Conservation (phyloP, 1,140 invertebrate genomes). For the Vanessa atalanta region DNA sequence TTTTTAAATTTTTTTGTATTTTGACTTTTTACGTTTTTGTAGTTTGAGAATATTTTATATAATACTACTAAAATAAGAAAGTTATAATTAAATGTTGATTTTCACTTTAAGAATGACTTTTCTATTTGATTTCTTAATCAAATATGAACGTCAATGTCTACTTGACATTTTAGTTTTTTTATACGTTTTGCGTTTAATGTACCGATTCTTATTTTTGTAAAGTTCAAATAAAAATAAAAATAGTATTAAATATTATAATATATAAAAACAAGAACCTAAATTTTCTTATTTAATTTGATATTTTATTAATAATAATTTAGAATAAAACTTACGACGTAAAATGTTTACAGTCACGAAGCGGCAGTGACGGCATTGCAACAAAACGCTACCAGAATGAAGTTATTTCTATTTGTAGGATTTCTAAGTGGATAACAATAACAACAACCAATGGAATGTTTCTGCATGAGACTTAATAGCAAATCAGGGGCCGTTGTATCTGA, state of each 20-base stretch:
- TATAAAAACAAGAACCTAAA: too few species aligned
- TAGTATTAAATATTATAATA: too few species aligned
- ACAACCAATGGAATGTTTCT: conserved; percentile 14
- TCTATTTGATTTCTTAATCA: conserved; percentile 19
- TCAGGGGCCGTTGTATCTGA: conserved; percentile 1
- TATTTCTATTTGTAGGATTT: not conserved
- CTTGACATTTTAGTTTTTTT: too few species aligned
- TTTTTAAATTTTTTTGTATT: not conserved
- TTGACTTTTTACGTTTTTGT: not conserved
- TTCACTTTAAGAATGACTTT: not conserved
- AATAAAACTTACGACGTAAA: too few species aligned
- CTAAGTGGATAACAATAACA: not conserved
- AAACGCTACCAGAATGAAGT: not conserved
- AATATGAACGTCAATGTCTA: too few species aligned
- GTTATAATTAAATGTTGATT: not conserved
- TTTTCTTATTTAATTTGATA: too few species aligned
- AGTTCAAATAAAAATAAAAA: too few species aligned
- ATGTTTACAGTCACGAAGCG: too few species aligned
- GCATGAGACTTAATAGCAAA: not conserved
- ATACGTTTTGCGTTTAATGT: too few species aligned
- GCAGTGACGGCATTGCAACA: not conserved
- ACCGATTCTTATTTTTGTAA: too few species aligned
- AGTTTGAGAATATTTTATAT: not conserved
- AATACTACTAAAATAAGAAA: not conserved
- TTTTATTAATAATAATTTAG: too few species aligned